Evolutionary conservation across 2,888 invertebrate species (phyloP).

Genomic region (Chrysodeixis includens): DNA sequence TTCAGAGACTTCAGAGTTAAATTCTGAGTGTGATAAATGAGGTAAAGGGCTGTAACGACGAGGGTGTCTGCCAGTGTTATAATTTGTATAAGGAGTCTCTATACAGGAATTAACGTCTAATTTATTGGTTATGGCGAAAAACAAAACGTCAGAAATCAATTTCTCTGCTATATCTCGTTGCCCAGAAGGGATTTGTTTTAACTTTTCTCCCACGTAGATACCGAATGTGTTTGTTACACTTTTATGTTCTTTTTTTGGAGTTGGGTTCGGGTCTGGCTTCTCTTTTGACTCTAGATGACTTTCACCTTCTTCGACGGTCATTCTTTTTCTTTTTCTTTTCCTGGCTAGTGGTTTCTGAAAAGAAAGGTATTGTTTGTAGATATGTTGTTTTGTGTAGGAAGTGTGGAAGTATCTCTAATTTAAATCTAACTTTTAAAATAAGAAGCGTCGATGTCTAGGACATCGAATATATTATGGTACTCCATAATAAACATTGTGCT

Average conservation of each 20-base stretch:
- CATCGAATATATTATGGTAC: too few species aligned
- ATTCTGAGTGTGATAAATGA: too few species aligned
- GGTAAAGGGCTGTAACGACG: too few species aligned
- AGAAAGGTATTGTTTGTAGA: too few species aligned
- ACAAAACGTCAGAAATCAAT: background rate
- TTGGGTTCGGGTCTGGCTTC: background rate
- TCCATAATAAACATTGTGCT: too few species aligned
- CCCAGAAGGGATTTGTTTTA: background rate
- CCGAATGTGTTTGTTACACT: background rate
- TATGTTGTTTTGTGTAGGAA: too few species aligned
- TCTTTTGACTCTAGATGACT: background rate
- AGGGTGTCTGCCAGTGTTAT: background rate
- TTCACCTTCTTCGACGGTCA: too few species aligned
- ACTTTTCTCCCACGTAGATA: background rate
- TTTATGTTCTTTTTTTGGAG: background rate
- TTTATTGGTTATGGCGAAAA: background rate
- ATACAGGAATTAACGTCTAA: background rate
- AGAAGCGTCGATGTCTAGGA: too few species aligned
- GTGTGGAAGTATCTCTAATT: too few species aligned
- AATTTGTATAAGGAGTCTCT: background rate
- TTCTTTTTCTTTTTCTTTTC: too few species aligned
- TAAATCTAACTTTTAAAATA: too few species aligned
- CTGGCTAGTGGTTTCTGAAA: background rate
- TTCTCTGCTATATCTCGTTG: background rate
- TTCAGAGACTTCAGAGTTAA: too few species aligned